Conservation (phyloP, 53 echinoderm and acorn worm species). For the Arbacia lixula region DNA sequence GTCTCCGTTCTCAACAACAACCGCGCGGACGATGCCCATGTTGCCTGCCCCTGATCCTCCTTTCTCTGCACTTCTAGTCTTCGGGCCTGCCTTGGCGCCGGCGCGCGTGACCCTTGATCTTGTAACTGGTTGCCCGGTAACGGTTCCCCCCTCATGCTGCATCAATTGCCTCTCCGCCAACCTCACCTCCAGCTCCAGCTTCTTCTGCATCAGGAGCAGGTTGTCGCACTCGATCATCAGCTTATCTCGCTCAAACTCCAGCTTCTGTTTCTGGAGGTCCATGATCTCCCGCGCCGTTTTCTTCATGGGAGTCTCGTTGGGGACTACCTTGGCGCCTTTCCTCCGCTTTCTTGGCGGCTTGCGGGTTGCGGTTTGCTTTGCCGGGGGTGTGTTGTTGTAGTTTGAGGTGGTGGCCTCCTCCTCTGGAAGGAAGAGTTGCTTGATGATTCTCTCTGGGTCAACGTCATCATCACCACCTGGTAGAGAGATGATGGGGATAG, state of each 20-base stretch:
- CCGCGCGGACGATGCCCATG: background rate
- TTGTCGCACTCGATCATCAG: slow-evolving; percentile 25
- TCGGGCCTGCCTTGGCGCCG: too few relatives aligned
- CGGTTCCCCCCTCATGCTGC: background rate
- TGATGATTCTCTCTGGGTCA: slow-evolving; percentile 35
- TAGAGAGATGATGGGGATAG: too few relatives aligned
- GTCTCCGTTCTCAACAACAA: background rate
- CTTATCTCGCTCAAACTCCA: slow-evolving; percentile 16
- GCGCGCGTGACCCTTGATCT: too few relatives aligned
- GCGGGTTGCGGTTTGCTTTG: background rate
- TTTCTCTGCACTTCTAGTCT: too few relatives aligned
- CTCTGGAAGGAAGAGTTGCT: slow-evolving; percentile 13
- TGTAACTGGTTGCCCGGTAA: too few relatives aligned
- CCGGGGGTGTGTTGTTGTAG: background rate
- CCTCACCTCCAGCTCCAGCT: slow-evolving; percentile 24
- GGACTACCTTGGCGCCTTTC: background rate
- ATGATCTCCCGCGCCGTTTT: background rate
- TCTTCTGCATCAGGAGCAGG: slow-evolving; percentile 25
- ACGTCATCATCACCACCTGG: background rate
- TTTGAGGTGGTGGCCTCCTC: background rate
- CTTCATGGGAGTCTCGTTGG: background rate
- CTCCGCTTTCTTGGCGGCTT: slow-evolving; percentile 12
- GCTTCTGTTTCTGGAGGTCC: slow-evolving; percentile 7
- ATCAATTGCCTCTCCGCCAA: background rate
- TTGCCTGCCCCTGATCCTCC: too few relatives aligned